Evolutionary conservation across 1,140 invertebrate species (phyloP).

Genomic region (Ooceraea biroi): DNA sequence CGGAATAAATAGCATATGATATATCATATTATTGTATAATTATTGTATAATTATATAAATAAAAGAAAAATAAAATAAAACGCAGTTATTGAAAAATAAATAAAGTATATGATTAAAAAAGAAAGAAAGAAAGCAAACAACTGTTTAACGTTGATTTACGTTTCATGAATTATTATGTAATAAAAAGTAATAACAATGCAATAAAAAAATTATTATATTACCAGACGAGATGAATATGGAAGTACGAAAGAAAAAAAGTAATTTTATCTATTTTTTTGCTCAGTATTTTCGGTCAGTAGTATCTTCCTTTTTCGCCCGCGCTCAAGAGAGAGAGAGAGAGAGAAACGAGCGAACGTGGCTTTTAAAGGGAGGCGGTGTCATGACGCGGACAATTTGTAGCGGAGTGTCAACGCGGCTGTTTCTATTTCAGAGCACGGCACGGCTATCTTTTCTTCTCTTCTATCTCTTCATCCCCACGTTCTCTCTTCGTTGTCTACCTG

Average conservation of each 20-base stretch:
- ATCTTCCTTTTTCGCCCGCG: constrained; percentile 65
- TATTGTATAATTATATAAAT: background rate
- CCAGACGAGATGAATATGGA: background rate
- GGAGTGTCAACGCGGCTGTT: constrained; percentile 84
- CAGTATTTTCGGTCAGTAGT: constrained; percentile 35
- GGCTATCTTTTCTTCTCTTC: constrained; percentile 67
- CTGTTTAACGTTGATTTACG: too few relatives aligned
- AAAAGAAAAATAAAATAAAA: background rate
- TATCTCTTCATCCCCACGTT: constrained; percentile 30
- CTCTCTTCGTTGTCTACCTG: constrained; percentile 9
- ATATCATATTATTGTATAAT: too few relatives aligned
- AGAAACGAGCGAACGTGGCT: constrained; percentile 69
- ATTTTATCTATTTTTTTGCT: background rate
- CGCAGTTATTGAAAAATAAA: background rate
- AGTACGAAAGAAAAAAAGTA: background rate
- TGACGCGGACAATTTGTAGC: constrained; percentile 86
- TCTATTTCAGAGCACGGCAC: constrained; percentile 82
- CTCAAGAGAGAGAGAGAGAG: constrained; percentile 63
- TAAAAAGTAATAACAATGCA: background rate
- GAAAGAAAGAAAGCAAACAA: background rate
- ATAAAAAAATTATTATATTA: constrained; percentile 52
- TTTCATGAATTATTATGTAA: too few relatives aligned
- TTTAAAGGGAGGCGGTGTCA: constrained; percentile 77
- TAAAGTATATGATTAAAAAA: background rate
- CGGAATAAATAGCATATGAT: too few relatives aligned